Percentiles rank a stretch among this genome's conserved stretches.
Conservation (phyloP, 2,797 vertebrate genomes). For the Gallinago solitaria region DNA sequence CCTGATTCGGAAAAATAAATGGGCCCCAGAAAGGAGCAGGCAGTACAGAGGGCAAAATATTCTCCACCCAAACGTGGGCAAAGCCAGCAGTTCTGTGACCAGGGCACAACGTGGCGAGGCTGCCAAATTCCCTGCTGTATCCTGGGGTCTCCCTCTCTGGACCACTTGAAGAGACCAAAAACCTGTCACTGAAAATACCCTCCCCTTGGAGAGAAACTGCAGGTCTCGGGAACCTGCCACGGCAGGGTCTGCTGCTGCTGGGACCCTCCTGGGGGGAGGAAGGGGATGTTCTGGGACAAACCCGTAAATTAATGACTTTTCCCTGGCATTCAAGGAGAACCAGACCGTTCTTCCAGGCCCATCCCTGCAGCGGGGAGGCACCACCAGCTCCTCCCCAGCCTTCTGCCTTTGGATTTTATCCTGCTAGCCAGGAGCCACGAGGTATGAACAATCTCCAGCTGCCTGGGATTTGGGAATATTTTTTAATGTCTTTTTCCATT, state of each 20-base stretch:
- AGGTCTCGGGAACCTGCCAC: fast-evolving
- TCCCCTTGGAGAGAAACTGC: not conserved
- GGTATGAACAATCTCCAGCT: fast-evolving
- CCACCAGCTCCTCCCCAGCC: not conserved
- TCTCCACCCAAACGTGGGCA: not conserved
- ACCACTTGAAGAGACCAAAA: not conserved
- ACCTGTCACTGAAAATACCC: fast-evolving
- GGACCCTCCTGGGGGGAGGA: fast-evolving
- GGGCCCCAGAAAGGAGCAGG: not conserved
- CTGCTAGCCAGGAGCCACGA: not conserved
- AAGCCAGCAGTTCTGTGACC: not conserved
- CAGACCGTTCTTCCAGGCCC: fast-evolving
- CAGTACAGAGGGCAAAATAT: not conserved
- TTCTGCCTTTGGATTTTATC: fast-evolving
- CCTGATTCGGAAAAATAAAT: not conserved
- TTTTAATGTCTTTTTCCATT: fast-evolving
- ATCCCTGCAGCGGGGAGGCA: fast-evolving
- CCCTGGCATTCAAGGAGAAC: not conserved
- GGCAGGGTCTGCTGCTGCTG: not conserved
- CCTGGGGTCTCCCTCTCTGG: too few species aligned
- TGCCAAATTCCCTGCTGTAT: not conserved
- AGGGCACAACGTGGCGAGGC: not conserved
- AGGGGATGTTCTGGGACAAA: not conserved
- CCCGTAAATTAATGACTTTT: not conserved
- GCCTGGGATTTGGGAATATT: fast-evolving